phyloP scores from a whole-genome alignment of 2,797 vertebrate genomes.

The Danio choprae region DNA sequence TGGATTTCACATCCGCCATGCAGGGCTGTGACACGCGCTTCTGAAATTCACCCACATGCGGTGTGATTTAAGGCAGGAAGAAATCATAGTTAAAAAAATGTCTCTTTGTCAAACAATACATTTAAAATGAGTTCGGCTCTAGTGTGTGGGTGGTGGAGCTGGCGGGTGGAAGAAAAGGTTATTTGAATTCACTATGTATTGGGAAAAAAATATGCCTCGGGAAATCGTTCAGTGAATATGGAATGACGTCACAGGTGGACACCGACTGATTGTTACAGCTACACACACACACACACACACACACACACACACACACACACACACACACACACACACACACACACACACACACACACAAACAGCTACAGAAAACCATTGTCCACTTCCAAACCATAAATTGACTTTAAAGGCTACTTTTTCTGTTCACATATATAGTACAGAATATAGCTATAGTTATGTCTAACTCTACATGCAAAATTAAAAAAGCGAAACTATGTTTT shows the following conservation, averaged over 20 bases:
- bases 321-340: too few species aligned
- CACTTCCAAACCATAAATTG: too few species aligned
- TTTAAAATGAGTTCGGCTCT: conserved; percentile 8
- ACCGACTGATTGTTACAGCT: conserved; percentile 10
- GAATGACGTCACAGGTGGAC: conserved; percentile 69
- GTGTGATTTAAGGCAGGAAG: conserved; percentile 27
- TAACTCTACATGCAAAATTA: too few species aligned
- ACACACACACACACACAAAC: too few species aligned
- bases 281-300: not conserved
- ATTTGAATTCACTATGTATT: conserved; percentile 9
- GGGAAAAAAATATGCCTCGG: conserved; percentile 49
- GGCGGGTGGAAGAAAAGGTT: conserved; percentile 58
- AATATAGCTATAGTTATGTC: too few species aligned
- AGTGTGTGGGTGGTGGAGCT: conserved; percentile 41
- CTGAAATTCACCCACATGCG: conserved; percentile 17
- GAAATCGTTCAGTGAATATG: conserved; percentile 49
- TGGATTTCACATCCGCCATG: conserved; percentile 5
- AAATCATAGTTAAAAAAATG: not conserved
- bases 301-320: too few species aligned
- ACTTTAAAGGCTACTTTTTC: too few species aligned
- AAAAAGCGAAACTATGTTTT: too few species aligned
- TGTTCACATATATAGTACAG: too few species aligned
- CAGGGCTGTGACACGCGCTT: conserved; percentile 23
- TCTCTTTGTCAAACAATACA: conserved; percentile 19
- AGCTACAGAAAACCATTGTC: too few species aligned